Evolutionary conservation across 1,140 invertebrate species (phyloP).

Genomic region (Sycophaga agraensis): DNA sequence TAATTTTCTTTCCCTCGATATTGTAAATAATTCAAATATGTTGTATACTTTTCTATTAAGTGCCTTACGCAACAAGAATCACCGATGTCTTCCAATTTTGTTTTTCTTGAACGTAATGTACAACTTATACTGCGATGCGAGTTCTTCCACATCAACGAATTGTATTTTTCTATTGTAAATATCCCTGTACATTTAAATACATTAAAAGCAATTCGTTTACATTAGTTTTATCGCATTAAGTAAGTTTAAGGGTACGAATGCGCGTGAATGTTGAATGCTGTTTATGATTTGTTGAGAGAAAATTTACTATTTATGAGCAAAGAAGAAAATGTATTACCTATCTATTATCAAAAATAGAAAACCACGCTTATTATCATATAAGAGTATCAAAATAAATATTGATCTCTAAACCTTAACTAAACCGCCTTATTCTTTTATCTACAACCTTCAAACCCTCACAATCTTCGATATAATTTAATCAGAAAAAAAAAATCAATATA

Average conservation of each 20-base stretch:
- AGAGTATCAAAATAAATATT: constrained; percentile 57
- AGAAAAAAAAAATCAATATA: neutral
- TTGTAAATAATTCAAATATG: constrained; percentile 37
- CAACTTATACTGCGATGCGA: constrained; percentile 17
- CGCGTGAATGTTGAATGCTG: constrained; percentile 20
- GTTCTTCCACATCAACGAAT: neutral
- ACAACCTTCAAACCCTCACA: neutral
- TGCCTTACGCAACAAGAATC: constrained; percentile 60
- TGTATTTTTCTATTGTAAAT: neutral
- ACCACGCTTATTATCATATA: constrained; percentile 54
- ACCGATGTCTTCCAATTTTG: constrained; percentile 56
- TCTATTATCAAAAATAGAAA: constrained; percentile 53
- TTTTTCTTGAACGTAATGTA: constrained; percentile 41
- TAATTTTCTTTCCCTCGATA: constrained; percentile 8
- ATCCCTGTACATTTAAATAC: neutral
- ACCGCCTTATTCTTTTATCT: constrained; percentile 13
- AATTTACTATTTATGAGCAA: constrained; percentile 55
- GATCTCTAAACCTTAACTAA: constrained; percentile 47
- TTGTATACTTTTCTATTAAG: constrained; percentile 45
- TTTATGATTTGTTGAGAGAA: constrained; percentile 32
- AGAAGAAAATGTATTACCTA: constrained; percentile 46
- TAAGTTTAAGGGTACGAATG: constrained; percentile 34
- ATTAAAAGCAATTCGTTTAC: constrained; percentile 6
- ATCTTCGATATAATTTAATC: neutral
- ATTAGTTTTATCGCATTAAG: constrained; percentile 28